Evolutionary conservation across 2,113 vertebrate genomes (phyloP).

Genomic region (Leucoraja erinaceus): DNA sequence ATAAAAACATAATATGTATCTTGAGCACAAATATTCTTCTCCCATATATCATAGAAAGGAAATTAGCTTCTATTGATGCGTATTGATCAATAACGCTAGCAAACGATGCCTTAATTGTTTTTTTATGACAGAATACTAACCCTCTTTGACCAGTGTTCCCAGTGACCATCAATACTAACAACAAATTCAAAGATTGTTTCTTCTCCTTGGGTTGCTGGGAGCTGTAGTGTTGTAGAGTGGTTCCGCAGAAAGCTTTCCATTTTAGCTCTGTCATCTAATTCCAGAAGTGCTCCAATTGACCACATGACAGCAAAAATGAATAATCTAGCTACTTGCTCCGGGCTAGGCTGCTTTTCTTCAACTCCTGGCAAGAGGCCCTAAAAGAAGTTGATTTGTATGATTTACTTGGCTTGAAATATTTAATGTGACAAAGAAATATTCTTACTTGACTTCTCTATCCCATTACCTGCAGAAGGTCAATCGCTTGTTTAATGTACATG

Average conservation of each 20-base stretch:
- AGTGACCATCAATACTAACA: conserved; percentile 59
- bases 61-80: background rate
- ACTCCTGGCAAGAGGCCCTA: conserved; percentile 62
- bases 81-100: background rate
- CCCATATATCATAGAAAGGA: background rate
- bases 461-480: conserved; percentile 69
- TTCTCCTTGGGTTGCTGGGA: conserved; percentile 59
- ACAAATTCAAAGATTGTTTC: conserved; percentile 73
- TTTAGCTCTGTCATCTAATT: conserved; percentile 65
- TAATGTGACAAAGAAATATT: background rate
- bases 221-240: conserved; percentile 55
- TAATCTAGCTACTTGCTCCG: conserved; percentile 54
- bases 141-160: conserved; percentile 72
- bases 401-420: conserved; percentile 8
- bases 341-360: conserved; percentile 56
- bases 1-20: background rate
- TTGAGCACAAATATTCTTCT: background rate
- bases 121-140: conserved; percentile 45
- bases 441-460: background rate
- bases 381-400: conserved; percentile 36
- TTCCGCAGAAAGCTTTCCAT: conserved; percentile 65
- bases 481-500: conserved; percentile 76
- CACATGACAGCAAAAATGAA: conserved; percentile 74
- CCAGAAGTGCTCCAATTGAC: conserved; percentile 69
- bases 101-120: background rate